A percentile compares a stretch with the other conserved stretches of the same genome.
Evolutionary conservation across 2,888 invertebrate genomes (phyloP).

Genomic region (Callimorpha dominula): DNA sequence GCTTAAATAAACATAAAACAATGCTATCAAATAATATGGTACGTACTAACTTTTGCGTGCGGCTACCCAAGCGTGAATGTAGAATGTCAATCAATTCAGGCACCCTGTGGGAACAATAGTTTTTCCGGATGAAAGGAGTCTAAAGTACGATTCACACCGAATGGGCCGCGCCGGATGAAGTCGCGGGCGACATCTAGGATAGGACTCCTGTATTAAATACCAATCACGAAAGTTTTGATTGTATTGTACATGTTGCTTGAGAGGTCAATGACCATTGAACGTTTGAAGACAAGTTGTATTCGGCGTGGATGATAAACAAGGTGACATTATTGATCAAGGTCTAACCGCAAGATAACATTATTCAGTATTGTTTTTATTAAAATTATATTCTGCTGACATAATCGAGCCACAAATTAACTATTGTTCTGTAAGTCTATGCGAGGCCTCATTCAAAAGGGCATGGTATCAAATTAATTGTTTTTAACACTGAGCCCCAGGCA

Average conservation of each 20-base stretch:
- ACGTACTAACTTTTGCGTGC: not conserved
- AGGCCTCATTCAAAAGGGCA: not conserved
- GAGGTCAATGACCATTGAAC: not conserved
- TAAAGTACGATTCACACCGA: no score
- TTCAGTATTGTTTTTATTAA: not conserved
- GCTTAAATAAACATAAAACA: conserved; percentile 9
- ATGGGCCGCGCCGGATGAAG: no score
- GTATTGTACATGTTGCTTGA: not conserved
- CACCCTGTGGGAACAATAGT: no score
- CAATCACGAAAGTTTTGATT: no score
- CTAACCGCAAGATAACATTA: conserved; percentile 6
- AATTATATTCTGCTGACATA: not conserved
- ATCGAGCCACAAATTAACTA: not conserved
- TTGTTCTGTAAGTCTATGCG: not conserved
- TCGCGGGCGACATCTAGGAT: no score
- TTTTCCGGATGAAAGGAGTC: no score
- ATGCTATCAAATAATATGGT: not conserved
- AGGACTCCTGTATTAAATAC: no score
- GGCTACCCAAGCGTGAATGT: not conserved
- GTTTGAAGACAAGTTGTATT: not conserved
- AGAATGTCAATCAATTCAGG: not conserved
- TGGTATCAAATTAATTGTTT: not conserved
- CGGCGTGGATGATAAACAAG: not conserved
- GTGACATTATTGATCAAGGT: not conserved
- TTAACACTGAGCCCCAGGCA: not conserved